These are phyloP conservation scores for Natrix natrix DNA, from an alignment of 2,797 vertebrate species.

Conservation along the genomic window DNA sequence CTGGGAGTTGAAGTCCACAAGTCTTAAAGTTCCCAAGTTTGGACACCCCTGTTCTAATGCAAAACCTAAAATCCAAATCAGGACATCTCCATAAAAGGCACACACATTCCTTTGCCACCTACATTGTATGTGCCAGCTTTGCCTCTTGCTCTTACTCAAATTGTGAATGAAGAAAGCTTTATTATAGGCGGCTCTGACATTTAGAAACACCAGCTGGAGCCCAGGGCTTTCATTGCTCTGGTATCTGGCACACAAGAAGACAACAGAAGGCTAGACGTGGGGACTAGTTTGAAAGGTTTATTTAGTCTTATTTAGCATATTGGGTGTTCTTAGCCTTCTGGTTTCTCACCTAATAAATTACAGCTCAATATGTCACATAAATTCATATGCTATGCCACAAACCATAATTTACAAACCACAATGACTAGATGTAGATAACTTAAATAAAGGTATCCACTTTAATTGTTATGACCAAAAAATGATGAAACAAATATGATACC, in stretches of 20 bases:
- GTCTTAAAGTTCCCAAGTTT: too few relatives aligned
- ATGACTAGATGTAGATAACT: not conserved
- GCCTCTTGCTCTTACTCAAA: not conserved
- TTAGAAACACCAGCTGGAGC: not conserved
- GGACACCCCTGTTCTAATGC: not conserved
- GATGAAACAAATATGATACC: not conserved
- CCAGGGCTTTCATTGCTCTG: not conserved
- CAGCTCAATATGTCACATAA: not conserved
- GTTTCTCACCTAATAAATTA: not conserved
- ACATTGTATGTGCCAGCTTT: not conserved
- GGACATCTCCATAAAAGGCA: not conserved
- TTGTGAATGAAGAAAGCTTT: not conserved
- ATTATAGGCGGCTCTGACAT: not conserved
- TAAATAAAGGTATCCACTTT: not conserved
- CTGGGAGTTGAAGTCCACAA: too few relatives aligned
- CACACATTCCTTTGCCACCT: not conserved
- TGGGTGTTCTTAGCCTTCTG: not conserved
- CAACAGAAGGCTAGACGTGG: not conserved
- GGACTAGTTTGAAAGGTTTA: not conserved
- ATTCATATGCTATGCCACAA: not conserved
- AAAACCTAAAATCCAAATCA: not conserved
- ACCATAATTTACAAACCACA: not conserved
- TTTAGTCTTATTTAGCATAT: slow-evolving; percentile 7
- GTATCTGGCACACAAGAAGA: not conserved
- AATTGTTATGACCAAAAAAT: not conserved